A percentile compares a stretch with the other conserved stretches of the same genome.
phyloP scores from a whole-genome alignment of 2,113 vertebrate genomes.

The Sciurus niger region DNA sequence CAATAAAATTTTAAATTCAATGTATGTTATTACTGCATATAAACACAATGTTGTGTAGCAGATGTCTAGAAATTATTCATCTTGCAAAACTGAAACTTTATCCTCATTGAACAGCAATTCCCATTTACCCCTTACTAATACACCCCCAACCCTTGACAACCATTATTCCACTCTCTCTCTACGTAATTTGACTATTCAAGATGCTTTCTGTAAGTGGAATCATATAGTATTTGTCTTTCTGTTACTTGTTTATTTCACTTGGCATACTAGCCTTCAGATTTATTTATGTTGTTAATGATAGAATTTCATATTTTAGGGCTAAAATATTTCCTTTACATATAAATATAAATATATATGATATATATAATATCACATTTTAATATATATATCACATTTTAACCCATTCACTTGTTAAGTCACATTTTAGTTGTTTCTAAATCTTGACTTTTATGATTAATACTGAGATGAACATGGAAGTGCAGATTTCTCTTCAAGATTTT shows the following conservation, averaged over 20 bases:
- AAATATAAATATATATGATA: background rate
- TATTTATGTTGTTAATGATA: background rate
- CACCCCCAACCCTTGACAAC: background rate
- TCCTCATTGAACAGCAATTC: background rate
- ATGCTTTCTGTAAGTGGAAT: background rate
- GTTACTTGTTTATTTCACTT: background rate
- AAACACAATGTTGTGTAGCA: background rate
- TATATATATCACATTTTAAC: background rate
- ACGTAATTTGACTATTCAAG: background rate
- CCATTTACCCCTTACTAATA: too few species aligned
- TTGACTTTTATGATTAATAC: background rate
- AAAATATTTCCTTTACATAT: too few species aligned
- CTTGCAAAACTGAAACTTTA: background rate
- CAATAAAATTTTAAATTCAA: background rate
- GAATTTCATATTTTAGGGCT: background rate
- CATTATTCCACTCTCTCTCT: background rate
- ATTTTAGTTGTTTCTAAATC: background rate
- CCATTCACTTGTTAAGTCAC: background rate
- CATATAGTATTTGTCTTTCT: background rate
- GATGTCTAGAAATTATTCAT: background rate
- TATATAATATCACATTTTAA: too few species aligned
- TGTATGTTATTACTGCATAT: background rate
- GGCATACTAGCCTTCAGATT: background rate
- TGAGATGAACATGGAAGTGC: background rate
- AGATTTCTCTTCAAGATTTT: background rate